Conservation (phyloP, 2,113 vertebrate genomes). For the Rafetus swinhoei region DNA sequence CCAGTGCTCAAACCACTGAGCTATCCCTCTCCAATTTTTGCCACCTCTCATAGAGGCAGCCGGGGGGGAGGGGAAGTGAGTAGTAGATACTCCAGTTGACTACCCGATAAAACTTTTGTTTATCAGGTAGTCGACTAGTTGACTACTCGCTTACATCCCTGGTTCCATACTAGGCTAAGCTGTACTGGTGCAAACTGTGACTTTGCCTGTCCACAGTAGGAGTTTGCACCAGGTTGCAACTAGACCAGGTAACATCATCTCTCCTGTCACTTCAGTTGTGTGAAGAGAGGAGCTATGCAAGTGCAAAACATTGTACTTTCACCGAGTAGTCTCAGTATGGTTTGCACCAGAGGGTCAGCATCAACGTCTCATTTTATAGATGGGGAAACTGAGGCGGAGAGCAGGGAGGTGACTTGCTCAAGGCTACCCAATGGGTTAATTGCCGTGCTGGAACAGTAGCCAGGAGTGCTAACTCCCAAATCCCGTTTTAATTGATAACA, state of each 20-base stretch:
- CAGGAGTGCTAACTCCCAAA: not conserved
- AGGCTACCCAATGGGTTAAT: not conserved
- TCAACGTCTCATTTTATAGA: accelerated
- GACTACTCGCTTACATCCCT: no score
- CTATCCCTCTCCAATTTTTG: no score
- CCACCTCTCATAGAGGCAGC: no score
- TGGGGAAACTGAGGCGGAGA: not conserved
- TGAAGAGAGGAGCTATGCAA: accelerated
- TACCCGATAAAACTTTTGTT: no score
- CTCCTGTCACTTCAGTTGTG: not conserved
- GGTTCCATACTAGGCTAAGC: not conserved
- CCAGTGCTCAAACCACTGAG: no score
- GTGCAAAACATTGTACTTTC: not conserved
- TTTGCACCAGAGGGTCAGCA: accelerated
- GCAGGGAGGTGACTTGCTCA: not conserved
- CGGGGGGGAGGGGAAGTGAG: no score
- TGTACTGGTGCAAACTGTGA: not conserved
- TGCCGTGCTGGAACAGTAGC: not conserved
- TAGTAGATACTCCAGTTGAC: no score
- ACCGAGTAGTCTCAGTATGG: not conserved
- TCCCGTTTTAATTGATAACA: not conserved
- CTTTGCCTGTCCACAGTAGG: accelerated
- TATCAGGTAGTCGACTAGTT: no score
- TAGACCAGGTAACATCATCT: not conserved
- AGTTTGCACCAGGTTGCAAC: not conserved